Evolutionary conservation across 1,140 invertebrate species (phyloP), one percentile per base, ranked within the genome.

Genomic region (Andricus grossulariae): DNA sequence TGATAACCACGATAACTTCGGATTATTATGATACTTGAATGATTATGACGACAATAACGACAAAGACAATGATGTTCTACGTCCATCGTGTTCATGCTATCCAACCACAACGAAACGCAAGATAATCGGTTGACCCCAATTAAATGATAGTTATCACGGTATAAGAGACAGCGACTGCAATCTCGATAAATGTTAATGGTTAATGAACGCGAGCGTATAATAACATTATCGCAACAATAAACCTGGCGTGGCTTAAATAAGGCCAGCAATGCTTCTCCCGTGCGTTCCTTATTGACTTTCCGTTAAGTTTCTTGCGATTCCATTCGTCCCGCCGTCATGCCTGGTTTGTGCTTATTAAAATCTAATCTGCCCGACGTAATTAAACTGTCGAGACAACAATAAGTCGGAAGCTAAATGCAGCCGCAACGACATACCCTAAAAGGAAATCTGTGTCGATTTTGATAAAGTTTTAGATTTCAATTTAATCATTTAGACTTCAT

Each of bases 301-400:
- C 15, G 60, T 66, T 66, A n/a, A 39, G 25, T 66, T 66, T 45
- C 60, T 66, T 66, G 60, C 60, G 3, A 39, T 66, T 66, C 25
- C 60, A 66, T 16, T 66, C 25, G 25, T 39, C 60, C 60, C 60
- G 25, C 39, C 25, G 60, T 66, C 60, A 66, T 39, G 60, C 32
- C 60, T 39, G 60, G 60, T 66, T 66, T 66, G 60, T 32, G 60
- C 60, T 66, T 66, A 66, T 66, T 66, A 66, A 66, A 66, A 66
- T 66, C 60, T 66, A 66, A 66, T 66, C 60, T 66, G 25, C 25
- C 60, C 60, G 32, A 66, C 15, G 32, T 39, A 66, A 66, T 66
- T 66, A 66, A 66, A 66, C 60, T 66, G 60, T 21, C 60, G 60
- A 66, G 60, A 66, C 60, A 66, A 66, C 60, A 66, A 66, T 66